These are phyloP conservation scores for Chaetogeoica ovagalla DNA, from an alignment of 2,888 invertebrate species.

Conservation along the genomic window DNA sequence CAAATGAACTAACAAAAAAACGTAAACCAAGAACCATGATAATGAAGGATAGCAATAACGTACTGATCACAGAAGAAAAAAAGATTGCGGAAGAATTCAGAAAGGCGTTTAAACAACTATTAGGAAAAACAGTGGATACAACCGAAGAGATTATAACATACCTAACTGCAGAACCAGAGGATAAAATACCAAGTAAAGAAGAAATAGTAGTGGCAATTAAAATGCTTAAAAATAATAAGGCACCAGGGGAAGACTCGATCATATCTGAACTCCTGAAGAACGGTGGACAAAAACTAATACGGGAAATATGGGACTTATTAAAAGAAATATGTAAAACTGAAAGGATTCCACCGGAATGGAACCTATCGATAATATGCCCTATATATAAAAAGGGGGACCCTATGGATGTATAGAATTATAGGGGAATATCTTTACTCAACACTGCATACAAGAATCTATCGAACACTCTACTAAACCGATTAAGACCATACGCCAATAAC, in stretches of 20 bases:
- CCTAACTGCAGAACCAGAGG: too few species aligned
- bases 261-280: too few species aligned
- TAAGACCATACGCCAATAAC: neutral
- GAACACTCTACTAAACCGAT: neutral
- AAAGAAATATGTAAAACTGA: neutral
- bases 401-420: neutral
- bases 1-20: slow-evolving; percentile 27
- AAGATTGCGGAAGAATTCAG: too few species aligned
- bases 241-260: too few species aligned
- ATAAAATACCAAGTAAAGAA: too few species aligned
- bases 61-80: slow-evolving; percentile 12
- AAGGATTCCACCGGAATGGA: neutral
- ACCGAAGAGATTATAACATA: too few species aligned
- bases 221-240: too few species aligned
- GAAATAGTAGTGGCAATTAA: too few species aligned
- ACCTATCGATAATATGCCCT: neutral
- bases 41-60: slow-evolving; percentile 29
- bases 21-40: slow-evolving; percentile 29
- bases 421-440: too few species aligned
- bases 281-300: neutral
- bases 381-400: neutral
- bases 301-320: neutral
- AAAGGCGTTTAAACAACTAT: too few species aligned
- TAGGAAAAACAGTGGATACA: too few species aligned
- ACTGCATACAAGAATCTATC: neutral